Evolutionary conservation across 1,140 invertebrate species (phyloP), one percentile per base, ranked within the genome.

Genomic region (Aphidius gifuensis): DNA sequence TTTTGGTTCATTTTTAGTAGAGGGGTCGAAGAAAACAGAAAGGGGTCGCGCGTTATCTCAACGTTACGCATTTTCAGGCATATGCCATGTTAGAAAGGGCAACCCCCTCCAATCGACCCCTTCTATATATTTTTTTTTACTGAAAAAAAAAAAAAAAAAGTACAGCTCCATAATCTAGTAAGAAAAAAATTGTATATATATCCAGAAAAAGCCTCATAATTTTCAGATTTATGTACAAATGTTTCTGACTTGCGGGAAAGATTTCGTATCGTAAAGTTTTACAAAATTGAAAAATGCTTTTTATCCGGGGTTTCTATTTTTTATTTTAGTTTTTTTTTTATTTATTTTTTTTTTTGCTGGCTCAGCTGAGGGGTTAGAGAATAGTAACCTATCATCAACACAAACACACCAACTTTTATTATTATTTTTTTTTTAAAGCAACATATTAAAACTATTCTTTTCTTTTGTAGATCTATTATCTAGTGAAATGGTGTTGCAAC

Each of bases 221-320:
- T 79, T 79, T 76, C 74, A 77, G 74, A 79, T 78, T 79, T 79
- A 79, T 79, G 77, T 78, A 78, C 75, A 77, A 78, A 78, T 79
- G 76, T 78, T 79, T 76, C 74, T 71, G 16, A 38, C 61, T 46
- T 45, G 47, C 67, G 72, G 71, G 72, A 71, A 74, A 75, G 77
- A 76, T 68, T 66, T 64, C 23, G 23, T 78, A 79, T 77, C 76
- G 70, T 75, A 77, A 78, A 78, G 71, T 75, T 77, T 72, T 65
- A 68, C 57, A 64, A 72, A 78, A 80, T 79, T 78, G 77, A 80
- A 79, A 80, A 79, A 79, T 74, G 71, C 72, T 76, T 69, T 76
- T 59, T 62, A 44, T 58, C 8, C n/a, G 4, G 56, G 32, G 49
- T 32, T 6, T n/a, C 16, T 23, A 44, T 42, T 9, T 45, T 32